A percentile compares a stretch with the other conserved stretches of the same genome.
Conservation (phyloP, 2,797 vertebrate genomes). For the Leucoraja ocellata region DNA sequence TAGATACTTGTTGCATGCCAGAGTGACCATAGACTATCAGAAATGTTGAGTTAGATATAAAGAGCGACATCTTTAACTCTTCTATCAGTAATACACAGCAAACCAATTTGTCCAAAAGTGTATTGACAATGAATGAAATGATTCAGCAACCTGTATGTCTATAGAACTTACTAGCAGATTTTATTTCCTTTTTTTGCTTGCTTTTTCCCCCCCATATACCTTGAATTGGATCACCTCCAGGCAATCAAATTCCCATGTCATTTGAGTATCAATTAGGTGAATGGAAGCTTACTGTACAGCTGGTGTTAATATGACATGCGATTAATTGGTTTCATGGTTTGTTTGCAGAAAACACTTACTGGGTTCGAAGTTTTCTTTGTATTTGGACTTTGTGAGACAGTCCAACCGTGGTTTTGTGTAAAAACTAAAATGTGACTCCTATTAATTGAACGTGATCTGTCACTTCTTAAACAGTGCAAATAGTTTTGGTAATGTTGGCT, state of each 20-base stretch:
- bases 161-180: neutral
- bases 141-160: neutral
- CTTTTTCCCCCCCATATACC: neutral
- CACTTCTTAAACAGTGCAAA: neutral
- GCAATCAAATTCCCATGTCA: neutral
- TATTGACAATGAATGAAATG: neutral
- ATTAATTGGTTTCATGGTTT: neutral
- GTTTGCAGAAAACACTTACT: neutral
- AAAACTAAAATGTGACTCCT: neutral
- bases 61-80: neutral
- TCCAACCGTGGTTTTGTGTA: constrained; percentile 4
- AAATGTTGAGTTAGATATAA: neutral
- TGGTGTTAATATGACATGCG: neutral
- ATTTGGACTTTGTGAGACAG: neutral
- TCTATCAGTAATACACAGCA: neutral
- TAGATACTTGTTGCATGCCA: neutral
- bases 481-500: neutral
- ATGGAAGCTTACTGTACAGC: neutral
- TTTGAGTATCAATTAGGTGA: neutral
- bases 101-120: neutral
- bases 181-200: constrained; percentile 2
- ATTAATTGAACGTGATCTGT: neutral
- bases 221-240: neutral
- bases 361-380: neutral
- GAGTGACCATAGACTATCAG: neutral